Percentiles rank a stretch among this genome's conserved stretches.
phyloP scores from a whole-genome alignment of 1,140 invertebrate species.

The Calycopis cecrops region DNA sequence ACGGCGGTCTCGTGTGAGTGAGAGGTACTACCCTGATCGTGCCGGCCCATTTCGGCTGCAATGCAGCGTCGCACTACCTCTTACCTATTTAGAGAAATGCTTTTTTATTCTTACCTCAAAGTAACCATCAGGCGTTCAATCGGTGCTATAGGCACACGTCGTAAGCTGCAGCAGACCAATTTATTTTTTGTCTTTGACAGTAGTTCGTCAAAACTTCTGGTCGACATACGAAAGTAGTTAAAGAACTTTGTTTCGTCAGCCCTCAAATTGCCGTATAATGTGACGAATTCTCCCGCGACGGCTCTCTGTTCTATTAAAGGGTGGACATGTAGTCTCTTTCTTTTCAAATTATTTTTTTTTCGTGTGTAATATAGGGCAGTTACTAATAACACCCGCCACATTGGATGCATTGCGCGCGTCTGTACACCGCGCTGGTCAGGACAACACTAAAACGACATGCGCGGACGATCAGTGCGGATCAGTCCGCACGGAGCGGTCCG shows the following conservation, averaged over 20 bases:
- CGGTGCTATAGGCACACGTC: conserved; percentile 3
- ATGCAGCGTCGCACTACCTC: not conserved
- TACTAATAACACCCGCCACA: too few species aligned
- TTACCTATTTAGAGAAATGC: not conserved
- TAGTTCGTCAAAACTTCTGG: conserved; percentile 23
- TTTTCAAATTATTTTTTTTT: not conserved
- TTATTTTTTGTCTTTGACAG: conserved; percentile 23
- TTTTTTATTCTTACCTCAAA: conserved; percentile 6
- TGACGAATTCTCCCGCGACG: conserved; percentile 19
- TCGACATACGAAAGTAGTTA: conserved; percentile 20
- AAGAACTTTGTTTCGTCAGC: conserved; percentile 25
- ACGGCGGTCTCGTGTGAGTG: too few species aligned
- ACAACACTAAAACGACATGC: too few species aligned
- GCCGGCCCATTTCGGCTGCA: too few species aligned
- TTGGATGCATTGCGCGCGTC: too few species aligned
- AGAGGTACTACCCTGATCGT: too few species aligned
- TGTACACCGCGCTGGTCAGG: too few species aligned
- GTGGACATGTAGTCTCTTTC: conserved; percentile 18
- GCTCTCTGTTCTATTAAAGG: conserved; percentile 23
- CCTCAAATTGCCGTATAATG: conserved; percentile 22
- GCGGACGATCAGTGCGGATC: too few species aligned
- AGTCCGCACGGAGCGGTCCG: too few species aligned
- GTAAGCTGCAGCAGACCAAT: conserved; percentile 2
- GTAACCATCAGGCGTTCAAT: conserved; percentile 2
- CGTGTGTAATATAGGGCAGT: too few species aligned